These are phyloP conservation scores for Timandra comae DNA, from an alignment of 2,888 invertebrate genomes.

Conservation along the genomic window DNA sequence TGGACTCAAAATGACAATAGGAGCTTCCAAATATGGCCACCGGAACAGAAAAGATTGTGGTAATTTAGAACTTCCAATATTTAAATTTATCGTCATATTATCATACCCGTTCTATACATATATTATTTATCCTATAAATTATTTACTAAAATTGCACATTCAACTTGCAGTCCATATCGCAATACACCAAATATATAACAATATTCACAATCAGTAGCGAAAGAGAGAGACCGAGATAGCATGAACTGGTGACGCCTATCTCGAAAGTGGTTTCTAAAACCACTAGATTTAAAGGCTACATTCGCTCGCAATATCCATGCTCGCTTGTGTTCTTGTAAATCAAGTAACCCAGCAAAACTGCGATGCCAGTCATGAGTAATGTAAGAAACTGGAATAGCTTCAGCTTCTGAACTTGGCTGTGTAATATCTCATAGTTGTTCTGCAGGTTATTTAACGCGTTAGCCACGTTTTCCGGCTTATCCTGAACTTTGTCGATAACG, in stretches of 20 bases:
- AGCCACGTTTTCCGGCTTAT: conserved; percentile 85
- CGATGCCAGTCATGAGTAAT: conserved; percentile 40
- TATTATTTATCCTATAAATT: no score
- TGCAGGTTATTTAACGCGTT: conserved; percentile 76
- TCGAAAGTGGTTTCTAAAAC: conserved; percentile 45
- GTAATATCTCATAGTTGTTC: conserved; percentile 45
- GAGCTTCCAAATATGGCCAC: no score
- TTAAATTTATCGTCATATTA: no score
- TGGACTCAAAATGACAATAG: no score
- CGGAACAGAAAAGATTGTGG: no score
- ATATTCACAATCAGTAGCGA: conserved; percentile 34
- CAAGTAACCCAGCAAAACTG: conserved; percentile 47
- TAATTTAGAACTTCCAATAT: no score
- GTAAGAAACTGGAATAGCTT: conserved; percentile 54
- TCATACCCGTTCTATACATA: no score
- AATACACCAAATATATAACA: conserved; percentile 28
- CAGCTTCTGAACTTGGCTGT: conserved; percentile 44
- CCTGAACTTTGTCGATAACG: conserved; percentile 52
- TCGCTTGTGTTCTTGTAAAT: conserved; percentile 47
- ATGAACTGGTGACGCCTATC: conserved; percentile 24
- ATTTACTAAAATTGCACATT: not conserved
- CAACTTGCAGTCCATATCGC: conserved; percentile 33
- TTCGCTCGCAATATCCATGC: conserved; percentile 48
- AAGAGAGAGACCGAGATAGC: conserved; percentile 23
- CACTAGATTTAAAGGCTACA: conserved; percentile 56